Base-by-base conservation (phyloP, 2,113 vertebrate genomes). In the Thamnaconus septentrionalis region DNA sequence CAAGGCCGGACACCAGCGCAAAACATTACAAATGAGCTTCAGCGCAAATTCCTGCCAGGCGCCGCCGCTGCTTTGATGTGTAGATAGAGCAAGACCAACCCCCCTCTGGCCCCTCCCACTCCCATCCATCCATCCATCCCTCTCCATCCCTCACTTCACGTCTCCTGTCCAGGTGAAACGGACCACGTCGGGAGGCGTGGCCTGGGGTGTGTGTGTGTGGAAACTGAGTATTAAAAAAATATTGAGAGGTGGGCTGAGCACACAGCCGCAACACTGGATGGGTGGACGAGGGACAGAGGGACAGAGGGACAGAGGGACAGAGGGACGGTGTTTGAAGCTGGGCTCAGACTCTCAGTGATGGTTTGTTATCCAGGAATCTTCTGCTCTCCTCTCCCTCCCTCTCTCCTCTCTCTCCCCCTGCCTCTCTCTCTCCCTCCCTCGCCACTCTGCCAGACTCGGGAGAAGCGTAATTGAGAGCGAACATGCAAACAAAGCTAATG, bases 1-100 rank as follows among this genome's bases (percentile, higher is more conserved):
- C 90, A 87, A 74, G 83, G 84, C 83, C 68, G 54, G 63, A 82
- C 91, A 92, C 89, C 91, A 88, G 85, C 70, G 74, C 79, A 82
- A 85, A 90, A 87, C 77, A 74, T 86, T 90, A 91, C 78, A 81
- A 91, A 91, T 90, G 86, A 89, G 82, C 86, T 87, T 71, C 76
- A 80, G 75, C 18, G 18, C 75, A 79, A 78, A 85, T 91, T 90
- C 18, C 18, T 90, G 83, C 77, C 76, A 83, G 86, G 73, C 65
- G 76, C 68, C 70, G 73, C 82, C 64, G 49, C 9, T 67, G 48
- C 84, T 74, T 86, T 83, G 90, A 88, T 85, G 76, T 54, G 72
- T 78, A 74, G 64, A 63, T 85, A 76, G 86, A 78, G 74, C 79
- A 52, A 66, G 76, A 66, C 53, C 12, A 31, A 7, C 57, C 53